Evolutionary conservation across 2,113 vertebrate species (phyloP), one percentile per base, ranked within the genome.

Genomic region (Crotalus tigris): DNA sequence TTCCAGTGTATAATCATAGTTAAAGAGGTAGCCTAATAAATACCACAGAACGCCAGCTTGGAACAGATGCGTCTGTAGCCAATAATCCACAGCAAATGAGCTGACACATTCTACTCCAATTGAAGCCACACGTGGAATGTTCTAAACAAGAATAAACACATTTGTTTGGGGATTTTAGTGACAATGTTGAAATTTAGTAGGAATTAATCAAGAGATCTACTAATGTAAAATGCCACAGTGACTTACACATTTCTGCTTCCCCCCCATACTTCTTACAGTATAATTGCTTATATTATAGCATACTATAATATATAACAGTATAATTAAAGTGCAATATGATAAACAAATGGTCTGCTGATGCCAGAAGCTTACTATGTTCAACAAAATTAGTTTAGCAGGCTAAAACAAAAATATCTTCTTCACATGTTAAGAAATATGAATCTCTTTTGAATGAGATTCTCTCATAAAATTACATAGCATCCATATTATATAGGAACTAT

Each of bases 1-100:
- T 96, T 99, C 99, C 92, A 99, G 97, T 0, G 99, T 99, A 87
- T 99, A 99, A 97, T 99, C 99, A 21, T 99, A 99, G 97, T 98
- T 99, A 97, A 99, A 99, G 88, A 99, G 98, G 95, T 98, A 98
- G 93, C 98, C 98, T 93, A 99, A 98, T 46, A 99, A 97, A 96
- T 99, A 98, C 99, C 99, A 99, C 23, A 99, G 98, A 94, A 99
- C 98, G 19, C 99, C 99, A 75, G 99, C 99, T 87, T 99, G 99
- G 95, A 99, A 99, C 87, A 99, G 97, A 94, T 99, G 99, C 0
- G 99, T 99, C 96, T 99, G 99, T 0, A 99, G 98, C 98, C 99
- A 99, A 97, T 98, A 99, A 96, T 99, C 99, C 90, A 99, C 97
- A 1, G 99, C 99, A 94, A 99, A 99, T 94, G 99, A 99, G 96